phyloP scores from a whole-genome alignment of 2,797 vertebrate genomes.

The Kryptolebias ocellatus region DNA sequence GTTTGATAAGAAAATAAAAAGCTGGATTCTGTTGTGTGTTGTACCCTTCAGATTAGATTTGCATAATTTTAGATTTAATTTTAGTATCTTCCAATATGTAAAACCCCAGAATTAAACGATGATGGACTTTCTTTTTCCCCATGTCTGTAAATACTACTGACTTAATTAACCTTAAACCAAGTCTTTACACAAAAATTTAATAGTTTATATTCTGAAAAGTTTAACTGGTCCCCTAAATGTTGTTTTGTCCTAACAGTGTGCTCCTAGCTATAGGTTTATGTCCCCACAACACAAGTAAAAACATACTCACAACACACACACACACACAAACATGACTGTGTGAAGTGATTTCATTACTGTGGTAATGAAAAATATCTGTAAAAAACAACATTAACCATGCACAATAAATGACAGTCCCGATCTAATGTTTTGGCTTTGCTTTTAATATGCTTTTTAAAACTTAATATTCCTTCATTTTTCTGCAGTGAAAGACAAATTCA shows the following conservation, averaged over 20 bases:
- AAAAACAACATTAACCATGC: slow-evolving; percentile 59
- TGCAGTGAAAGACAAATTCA: slow-evolving; percentile 67
- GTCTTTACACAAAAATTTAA: background rate
- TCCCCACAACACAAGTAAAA: slow-evolving; percentile 21
- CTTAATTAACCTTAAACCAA: slow-evolving; percentile 4
- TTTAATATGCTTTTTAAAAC: slow-evolving; percentile 74
- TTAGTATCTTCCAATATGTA: too few relatives aligned
- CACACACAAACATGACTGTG: slow-evolving; percentile 42
- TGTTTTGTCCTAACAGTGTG: background rate
- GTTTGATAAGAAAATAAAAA: too few relatives aligned
- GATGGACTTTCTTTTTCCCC: too few relatives aligned
- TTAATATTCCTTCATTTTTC: slow-evolving; percentile 71
- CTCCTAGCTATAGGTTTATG: background rate
- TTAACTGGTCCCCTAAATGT: background rate
- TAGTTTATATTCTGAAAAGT: background rate
- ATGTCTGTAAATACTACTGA: too few relatives aligned
- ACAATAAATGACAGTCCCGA: slow-evolving; percentile 64
- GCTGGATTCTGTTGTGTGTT: too few relatives aligned
- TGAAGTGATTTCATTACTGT: slow-evolving; percentile 59
- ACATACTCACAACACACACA: slow-evolving; percentile 31
- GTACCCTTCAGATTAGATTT: too few relatives aligned
- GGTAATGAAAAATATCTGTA: slow-evolving; percentile 36
- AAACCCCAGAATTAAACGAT: too few relatives aligned
- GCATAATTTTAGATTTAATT: too few relatives aligned
- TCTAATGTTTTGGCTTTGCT: slow-evolving; percentile 68